Base-by-base conservation (phyloP, 2,888 invertebrate species). In the Pandemis cinnamomeana region DNA sequence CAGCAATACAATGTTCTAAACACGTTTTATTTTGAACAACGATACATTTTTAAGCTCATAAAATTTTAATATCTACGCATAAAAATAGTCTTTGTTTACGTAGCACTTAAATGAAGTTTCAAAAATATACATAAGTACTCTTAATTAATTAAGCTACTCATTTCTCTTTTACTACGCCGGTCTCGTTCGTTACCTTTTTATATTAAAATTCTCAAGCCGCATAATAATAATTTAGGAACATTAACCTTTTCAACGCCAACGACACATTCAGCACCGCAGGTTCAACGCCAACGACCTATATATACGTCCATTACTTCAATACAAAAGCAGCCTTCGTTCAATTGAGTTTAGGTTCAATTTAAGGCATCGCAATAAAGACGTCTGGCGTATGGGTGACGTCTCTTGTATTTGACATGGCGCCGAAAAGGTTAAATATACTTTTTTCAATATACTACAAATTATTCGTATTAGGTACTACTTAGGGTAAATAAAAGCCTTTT, bases 21-120 rank as follows among this genome's bases (percentile, higher is more conserved):
- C 41, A 71, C 44, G 8, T 15, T 71, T 71, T 71, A 66, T 71
- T 71, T 41, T 58, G 44, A 58, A 44, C 55, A 58, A 64, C 13
- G n/a, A 64, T 64, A 64, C 20, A 27, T 53, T 53, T n/a, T 42
- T 62, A 69, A 63, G 71, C 71, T 71, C 63, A 42, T 46, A 20
- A 2, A 36, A 10, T 55, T 46, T 42, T 51, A 15, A 4, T n/a
- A 71, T 71, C 58, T 58, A 58, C 27, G 27, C 10, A 27, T 58
- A 27, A 27, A 58, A 55, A 55, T 55, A 55, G 55, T 55, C 55
- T 55, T 55, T 20, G 13, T 27, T 36, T 36, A 36, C 2, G 27
- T 36, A 36, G 27, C 0, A 51, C 13, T 11, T 44, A 13, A 20
- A 55, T 42, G 53, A 10, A 58, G 15, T 7, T 58, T 53, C 15